Evolutionary conservation across 2,113 vertebrate species (phyloP), one percentile per base, ranked within the genome.

Genomic region (Martes martes): DNA sequence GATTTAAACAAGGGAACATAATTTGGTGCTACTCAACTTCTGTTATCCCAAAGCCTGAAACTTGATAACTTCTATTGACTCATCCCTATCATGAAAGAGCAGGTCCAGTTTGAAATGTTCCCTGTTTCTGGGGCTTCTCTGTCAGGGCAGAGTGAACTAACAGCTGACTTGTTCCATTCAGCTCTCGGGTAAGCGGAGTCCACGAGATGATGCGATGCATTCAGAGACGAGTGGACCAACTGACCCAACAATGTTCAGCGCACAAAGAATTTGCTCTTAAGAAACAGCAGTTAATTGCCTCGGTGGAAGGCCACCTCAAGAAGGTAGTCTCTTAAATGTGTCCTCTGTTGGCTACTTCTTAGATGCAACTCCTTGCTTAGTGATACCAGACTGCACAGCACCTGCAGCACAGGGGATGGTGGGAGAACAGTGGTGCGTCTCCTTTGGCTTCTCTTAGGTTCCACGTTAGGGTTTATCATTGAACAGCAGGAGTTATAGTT

Each of bases 171-270:
- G 73, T 98, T 98, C 59, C 14, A 52, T 98, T 97, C 98, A 99
- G 99, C 93, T 97, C 96, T 88, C 98, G 65, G 96, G 95, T 97
- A 52, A 93, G 82, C 42, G 99, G 98, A 73, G 97, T 99, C 98
- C 98, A 98, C 36, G 98, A 99, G 98, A 99, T 99, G 98, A 97
- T 99, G 98, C 98, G 98, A 82, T 98, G 98, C 86, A 84, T 99
- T 97, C 24, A 98, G 97, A 98, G 98, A 61, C 98, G 97, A 82
- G 96, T 98, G 96, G 98, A 99, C 69, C 94, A 97, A n/a, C 97
- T 99, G 91, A 98, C 92, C 7, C 36, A 80, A 11, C 99, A 98
- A 55, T 97, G 97, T 97, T 98, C 98, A 28, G 96, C 98, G 11
- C 98, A 99, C 95, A 95, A 98, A 94, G 98, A 98, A 55, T 55